Evolutionary conservation across 2,113 vertebrate species (phyloP), one percentile per base, ranked within the genome.

Genomic region (Cacatua alba): DNA sequence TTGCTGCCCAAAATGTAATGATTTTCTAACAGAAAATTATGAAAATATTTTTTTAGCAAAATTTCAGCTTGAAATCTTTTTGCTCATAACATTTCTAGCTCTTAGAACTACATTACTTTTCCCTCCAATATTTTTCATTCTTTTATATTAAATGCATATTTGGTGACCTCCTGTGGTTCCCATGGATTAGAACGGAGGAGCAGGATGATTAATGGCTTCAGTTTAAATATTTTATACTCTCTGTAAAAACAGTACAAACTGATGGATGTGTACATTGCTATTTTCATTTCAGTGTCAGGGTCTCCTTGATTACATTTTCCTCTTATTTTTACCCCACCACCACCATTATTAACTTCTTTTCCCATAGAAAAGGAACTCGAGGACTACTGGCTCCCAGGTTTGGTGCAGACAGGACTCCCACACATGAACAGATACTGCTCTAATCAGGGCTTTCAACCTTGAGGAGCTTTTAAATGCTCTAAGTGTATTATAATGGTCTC

Each of bases 91-190:
- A 20, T 69, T 77, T 81, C 55, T 79, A 81, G 18, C 35, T 83
- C 25, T 71, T 33, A 69, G 16, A 31, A 31, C 29, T 75, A 52
- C 41, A 12, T 53, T 69, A 28, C 6, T 91, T 57, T 79, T 74
- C 53, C 41, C n/a, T 94, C 77, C 78, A 74, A 70, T 88, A 82
- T 85, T 92, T 89, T 92, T 94, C 86, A 82, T 95, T 95, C 96
- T 92, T 95, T 96, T 92, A 93, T 94, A 95, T 89, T 95, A 92
- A 96, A 96, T 82, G 94, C 91, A 95, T 93, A 94, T 96, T 94
- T 97, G 94, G 96, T 95, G 94, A 95, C 92, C 94, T 97, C 95
- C 95, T 97, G 96, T 97, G 95, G 96, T 95, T 96, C 95, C 94
- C 94, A 96, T 86, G 95, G 78, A 95, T 93, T 94, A 94, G 90